A percentile compares a stretch with the other conserved stretches of the same genome.
These are phyloP conservation scores for Drosophila nr. fundita DNA, from an alignment of 2,888 invertebrate species.

Conservation along the genomic window DNA sequence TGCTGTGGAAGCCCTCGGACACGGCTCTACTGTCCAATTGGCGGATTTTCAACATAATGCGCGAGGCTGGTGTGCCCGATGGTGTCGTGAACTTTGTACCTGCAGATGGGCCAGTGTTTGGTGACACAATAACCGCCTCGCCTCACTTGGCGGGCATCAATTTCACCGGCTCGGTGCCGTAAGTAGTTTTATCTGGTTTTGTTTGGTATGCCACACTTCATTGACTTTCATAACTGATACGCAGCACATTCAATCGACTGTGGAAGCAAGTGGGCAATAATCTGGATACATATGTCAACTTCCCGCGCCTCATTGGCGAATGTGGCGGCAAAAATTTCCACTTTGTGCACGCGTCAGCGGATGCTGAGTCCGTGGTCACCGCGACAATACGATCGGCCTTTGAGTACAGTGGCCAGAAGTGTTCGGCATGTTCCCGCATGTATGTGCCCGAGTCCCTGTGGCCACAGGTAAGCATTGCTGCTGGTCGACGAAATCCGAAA, in stretches of 20 bases:
- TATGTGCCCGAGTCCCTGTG: constrained; percentile 97
- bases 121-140: constrained; percentile 93
- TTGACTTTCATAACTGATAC: constrained; percentile 33
- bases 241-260: constrained; percentile 94
- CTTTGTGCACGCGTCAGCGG: constrained; percentile 96
- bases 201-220: constrained; percentile 14
- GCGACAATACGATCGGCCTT: constrained; percentile 96
- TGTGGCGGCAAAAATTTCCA: constrained; percentile 99
- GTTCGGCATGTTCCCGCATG: constrained; percentile 98
- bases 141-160: constrained; percentile 96
- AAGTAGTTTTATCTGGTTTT: constrained; percentile 74
- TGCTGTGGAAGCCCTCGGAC: constrained; percentile 99
- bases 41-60: constrained; percentile 95
- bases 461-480: constrained; percentile 86
- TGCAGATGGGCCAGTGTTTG: constrained; percentile 97
- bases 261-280: constrained; percentile 97
- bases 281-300: constrained; percentile 92
- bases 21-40: constrained; percentile 98
- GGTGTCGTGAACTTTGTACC: constrained; percentile 99
- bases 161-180: constrained; percentile 99
- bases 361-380: constrained; percentile 92
- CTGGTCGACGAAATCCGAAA: not conserved
- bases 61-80: constrained; percentile 97
- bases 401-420: constrained; percentile 99
- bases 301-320: constrained; percentile 97